Percentiles rank a stretch among this genome's conserved stretches.
phyloP scores from a whole-genome alignment of 2,888 invertebrate genomes.

The Tachina lurida region DNA sequence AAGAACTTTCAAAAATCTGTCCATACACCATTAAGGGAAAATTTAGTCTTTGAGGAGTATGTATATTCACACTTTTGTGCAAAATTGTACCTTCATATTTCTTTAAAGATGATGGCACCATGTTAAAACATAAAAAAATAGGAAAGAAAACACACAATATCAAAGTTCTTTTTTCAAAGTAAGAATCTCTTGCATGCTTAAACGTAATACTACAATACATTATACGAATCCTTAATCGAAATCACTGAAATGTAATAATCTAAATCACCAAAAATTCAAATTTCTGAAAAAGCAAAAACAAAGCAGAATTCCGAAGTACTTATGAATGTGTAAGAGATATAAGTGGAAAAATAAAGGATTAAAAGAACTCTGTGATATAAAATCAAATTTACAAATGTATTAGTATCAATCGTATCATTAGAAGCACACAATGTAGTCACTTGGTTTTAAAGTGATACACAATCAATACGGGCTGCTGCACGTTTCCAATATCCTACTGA shows the following conservation, averaged over 20 bases:
- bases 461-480: slow-evolving; percentile 1
- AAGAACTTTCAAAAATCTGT: too few species aligned
- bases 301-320: slow-evolving; percentile 21
- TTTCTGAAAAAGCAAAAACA: slow-evolving; percentile 25
- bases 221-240: slow-evolving; percentile 42
- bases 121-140: slow-evolving; percentile 3
- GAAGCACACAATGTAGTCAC: slow-evolving; percentile 34
- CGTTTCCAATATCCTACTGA: slow-evolving; percentile 43
- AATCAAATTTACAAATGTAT: slow-evolving; percentile 12
- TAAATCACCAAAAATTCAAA: slow-evolving; percentile 55
- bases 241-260: slow-evolving; percentile 62
- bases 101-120: background rate
- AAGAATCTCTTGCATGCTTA: slow-evolving; percentile 1
- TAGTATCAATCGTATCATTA: slow-evolving; percentile 34
- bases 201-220: slow-evolving; percentile 35
- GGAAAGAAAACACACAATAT: background rate
- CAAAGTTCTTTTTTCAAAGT: slow-evolving; percentile 22
- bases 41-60: too few species aligned
- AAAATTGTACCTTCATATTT: background rate
- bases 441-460: background rate
- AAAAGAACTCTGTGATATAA: background rate
- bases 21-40: too few species aligned
- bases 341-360: slow-evolving; percentile 20
- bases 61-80: too few species aligned
- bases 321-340: background rate